Percentiles rank a stretch among this genome's conserved stretches.
Conservation (phyloP, 2,113 vertebrate genomes). For the Ceyx melanurus region DNA sequence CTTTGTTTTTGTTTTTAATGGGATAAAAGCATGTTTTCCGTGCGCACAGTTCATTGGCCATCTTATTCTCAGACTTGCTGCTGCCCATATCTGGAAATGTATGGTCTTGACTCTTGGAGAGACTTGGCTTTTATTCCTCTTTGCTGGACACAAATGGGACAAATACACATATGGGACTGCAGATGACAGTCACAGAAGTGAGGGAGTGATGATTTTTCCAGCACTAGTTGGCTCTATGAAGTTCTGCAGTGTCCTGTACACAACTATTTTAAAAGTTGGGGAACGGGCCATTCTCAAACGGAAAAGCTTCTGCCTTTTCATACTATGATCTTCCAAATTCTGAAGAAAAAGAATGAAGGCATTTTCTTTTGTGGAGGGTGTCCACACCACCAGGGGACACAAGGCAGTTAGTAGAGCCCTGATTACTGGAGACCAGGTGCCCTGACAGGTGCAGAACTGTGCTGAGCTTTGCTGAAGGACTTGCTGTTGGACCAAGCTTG, state of each 20-base stretch:
- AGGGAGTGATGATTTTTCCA: background rate
- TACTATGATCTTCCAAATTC: too few species aligned
- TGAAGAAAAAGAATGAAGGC: background rate
- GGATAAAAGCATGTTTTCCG: background rate
- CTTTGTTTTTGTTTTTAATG: background rate
- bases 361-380: background rate
- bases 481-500: background rate
- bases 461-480: background rate
- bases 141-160: background rate
- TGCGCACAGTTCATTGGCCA: background rate
- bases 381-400: background rate
- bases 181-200: background rate
- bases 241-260: background rate
- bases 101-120: background rate
- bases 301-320: background rate
- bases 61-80: constrained; percentile 31
- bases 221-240: constrained; percentile 20
- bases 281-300: background rate
- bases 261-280: background rate
- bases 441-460: background rate
- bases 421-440: background rate
- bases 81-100: background rate
- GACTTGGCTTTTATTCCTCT: constrained; percentile 24
- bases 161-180: background rate
- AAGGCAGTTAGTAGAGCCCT: background rate